Evolutionary conservation across 2,797 vertebrate species (phyloP).

Genomic region (Rhynchonycteris naso): DNA sequence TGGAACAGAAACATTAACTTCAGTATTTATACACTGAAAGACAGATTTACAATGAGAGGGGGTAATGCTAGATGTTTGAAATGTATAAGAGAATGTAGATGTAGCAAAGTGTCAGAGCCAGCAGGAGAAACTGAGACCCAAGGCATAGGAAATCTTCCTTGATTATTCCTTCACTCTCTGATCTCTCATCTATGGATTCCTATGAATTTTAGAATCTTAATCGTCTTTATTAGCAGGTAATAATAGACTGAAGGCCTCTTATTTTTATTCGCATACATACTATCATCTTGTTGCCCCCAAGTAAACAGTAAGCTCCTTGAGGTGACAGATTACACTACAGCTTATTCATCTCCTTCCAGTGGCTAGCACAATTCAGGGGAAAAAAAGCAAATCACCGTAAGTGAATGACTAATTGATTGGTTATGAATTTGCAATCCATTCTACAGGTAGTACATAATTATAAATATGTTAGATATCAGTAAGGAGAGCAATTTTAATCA

Average conservation of each 20-base stretch:
- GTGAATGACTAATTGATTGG: not conserved
- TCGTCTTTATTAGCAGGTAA: not conserved
- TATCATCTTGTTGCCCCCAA: not conserved
- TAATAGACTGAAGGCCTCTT: not conserved
- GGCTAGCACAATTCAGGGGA: not conserved
- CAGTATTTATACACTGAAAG: not conserved
- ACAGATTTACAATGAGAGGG: not conserved
- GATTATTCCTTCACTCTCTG: not conserved
- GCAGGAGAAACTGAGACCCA: not conserved
- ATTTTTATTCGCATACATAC: not conserved
- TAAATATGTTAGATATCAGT: not conserved
- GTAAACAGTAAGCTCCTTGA: conserved; percentile 5
- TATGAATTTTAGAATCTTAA: not conserved
- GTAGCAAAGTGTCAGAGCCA: not conserved
- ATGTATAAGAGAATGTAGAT: not conserved
- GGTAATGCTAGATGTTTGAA: no score
- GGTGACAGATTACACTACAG: not conserved
- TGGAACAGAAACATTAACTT: not conserved
- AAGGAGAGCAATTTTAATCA: not conserved
- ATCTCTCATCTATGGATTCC: not conserved
- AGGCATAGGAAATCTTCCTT: not conserved
- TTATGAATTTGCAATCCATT: not conserved
- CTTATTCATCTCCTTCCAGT: not conserved
- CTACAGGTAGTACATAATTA: not conserved
- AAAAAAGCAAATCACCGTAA: not conserved